Evolutionary conservation across 2,797 vertebrate genomes (phyloP).

Genomic region (Channa striata): DNA sequence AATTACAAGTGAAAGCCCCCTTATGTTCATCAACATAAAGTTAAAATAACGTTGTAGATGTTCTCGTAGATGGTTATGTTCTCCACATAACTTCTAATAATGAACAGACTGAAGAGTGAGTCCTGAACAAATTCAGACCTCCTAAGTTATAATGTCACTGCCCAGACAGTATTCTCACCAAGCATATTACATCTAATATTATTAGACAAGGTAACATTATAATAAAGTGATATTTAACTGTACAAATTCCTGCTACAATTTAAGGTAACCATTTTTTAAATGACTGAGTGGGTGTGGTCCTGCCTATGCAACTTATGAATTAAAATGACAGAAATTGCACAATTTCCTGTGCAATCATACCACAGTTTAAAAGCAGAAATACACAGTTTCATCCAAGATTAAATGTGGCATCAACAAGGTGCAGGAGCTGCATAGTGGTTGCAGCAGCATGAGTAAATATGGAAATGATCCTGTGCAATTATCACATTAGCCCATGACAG

Average conservation of each 20-base stretch:
- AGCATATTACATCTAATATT: too few species aligned
- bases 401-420: neutral
- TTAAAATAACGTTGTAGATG: neutral
- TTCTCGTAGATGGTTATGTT: too few species aligned
- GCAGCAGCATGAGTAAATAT: slow-evolving; percentile 3
- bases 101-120: neutral
- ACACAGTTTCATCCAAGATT: neutral
- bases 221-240: too few species aligned
- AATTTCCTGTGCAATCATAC: neutral
- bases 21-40: neutral
- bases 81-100: too few species aligned
- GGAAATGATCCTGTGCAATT: slow-evolving; percentile 8
- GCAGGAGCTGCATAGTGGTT: slow-evolving; percentile 3
- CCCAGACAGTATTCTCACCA: neutral
- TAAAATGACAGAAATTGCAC: neutral
- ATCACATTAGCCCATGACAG: slow-evolving; percentile 1
- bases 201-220: too few species aligned
- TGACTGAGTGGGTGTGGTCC: too few species aligned
- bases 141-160: neutral
- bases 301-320: neutral
- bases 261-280: too few species aligned
- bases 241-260: too few species aligned
- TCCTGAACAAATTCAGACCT: neutral
- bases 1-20: neutral
- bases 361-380: neutral